These are phyloP conservation scores for Pogonocichla stellata DNA, from an alignment of 2,113 vertebrate genomes.

Conservation along the genomic window DNA sequence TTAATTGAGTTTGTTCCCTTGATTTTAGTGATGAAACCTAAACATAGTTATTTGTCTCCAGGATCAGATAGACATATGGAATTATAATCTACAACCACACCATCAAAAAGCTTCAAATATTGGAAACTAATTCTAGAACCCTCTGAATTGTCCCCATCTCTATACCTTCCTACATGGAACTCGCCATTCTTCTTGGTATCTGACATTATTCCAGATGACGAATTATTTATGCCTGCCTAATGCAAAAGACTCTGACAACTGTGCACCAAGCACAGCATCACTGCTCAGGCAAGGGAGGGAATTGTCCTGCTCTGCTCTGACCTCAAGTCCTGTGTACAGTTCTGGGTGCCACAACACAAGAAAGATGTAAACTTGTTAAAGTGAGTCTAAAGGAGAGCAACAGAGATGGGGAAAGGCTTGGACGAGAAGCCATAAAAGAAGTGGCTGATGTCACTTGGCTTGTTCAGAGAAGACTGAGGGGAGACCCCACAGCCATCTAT, in stretches of 20 bases:
- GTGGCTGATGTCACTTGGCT: background rate
- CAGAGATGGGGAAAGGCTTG: fast-evolving
- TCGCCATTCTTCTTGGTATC: background rate
- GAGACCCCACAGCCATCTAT: background rate
- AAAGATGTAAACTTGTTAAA: background rate
- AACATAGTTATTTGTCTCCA: background rate
- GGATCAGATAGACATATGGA: background rate
- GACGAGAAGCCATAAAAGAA: background rate
- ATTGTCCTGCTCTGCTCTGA: background rate
- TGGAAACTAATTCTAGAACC: background rate
- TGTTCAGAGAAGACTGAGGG: background rate
- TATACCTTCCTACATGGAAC: background rate
- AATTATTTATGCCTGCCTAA: background rate
- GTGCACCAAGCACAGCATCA: background rate
- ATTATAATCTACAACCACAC: background rate
- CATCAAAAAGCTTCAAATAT: background rate
- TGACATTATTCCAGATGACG: background rate
- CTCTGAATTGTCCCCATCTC: background rate
- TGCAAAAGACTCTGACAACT: background rate
- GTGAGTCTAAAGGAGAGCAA: background rate
- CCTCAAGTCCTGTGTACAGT: background rate
- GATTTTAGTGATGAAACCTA: background rate
- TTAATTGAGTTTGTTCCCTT: background rate
- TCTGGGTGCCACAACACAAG: background rate
- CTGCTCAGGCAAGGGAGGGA: fast-evolving